Base-by-base conservation (phyloP, 2,888 invertebrate genomes). In the Xestia ashworthii region DNA sequence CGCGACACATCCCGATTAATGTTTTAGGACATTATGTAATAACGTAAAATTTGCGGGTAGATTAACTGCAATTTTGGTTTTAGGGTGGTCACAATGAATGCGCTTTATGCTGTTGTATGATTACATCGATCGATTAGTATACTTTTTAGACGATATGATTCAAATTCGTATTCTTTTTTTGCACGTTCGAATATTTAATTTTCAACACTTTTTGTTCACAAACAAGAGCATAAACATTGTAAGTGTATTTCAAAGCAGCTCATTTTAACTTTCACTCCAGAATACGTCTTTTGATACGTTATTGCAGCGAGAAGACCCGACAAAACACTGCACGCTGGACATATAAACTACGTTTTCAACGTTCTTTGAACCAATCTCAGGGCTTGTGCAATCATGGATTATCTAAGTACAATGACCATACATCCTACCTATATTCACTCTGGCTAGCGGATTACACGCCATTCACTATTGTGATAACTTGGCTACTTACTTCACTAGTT, bases 361-460 rank as follows among this genome's bases (percentile, higher is more conserved):
- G 58, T 64, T 64, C 83, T 64, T 62, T 53, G 64, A 71, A 55
- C 38, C 60, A 80, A 80, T 84, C 66, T 84, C 68, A 53, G 65
- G 12, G 19, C 70, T 62, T 25, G 46, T n/a, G 48, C 48, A 73
- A 74, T 74, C 53, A 58, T 38, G 71, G 71, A 65, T 74, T 64
- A 62, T 38, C 38, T 38, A 53, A 41, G 32, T 71, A 69, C 81
- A 74, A 60, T 74, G 70, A 64, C 62, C 14, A 38, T 48, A 62
- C n/a, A 32, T 72, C 32, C 55, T 58, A n/a, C 6, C 19, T 82
- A 50, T 50, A 65, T 50, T n/a, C 41, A 60, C 32, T 16, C 64
- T 25, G 22, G 38, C 16, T 82, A 19, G 32, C 50, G 19, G 44
- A 58, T 73, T 44, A 32, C 32, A 44, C 22, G 44, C 32, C 60